These are phyloP conservation scores for Athalia cordata DNA, from an alignment of 2,888 invertebrate genomes.

Conservation along the genomic window DNA sequence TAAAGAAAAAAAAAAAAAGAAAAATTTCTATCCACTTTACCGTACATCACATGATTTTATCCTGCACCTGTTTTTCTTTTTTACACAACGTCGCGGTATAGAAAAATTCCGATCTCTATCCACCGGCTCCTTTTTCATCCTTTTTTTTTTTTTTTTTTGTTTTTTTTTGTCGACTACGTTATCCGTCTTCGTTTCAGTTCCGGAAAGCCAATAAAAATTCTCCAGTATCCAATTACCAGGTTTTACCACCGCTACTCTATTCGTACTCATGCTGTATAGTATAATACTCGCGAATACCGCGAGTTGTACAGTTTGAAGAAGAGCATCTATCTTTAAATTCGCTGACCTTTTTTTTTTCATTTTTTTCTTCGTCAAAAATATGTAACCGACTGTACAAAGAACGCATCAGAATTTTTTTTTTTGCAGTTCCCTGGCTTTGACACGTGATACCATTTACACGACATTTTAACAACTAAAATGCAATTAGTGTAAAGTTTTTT, in stretches of 20 bases:
- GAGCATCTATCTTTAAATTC: not conserved
- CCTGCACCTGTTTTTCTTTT: too few species aligned
- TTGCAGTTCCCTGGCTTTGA: too few species aligned
- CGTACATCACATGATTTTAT: not conserved
- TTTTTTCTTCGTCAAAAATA: too few species aligned
- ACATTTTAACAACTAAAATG: too few species aligned
- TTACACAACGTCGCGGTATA: too few species aligned
- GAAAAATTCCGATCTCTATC: not conserved
- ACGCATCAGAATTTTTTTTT: too few species aligned
- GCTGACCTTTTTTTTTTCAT: too few species aligned
- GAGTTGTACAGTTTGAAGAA: not conserved
- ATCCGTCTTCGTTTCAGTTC: not conserved
- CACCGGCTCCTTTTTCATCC: not conserved
- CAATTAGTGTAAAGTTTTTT: too few species aligned
- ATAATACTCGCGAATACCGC: not conserved
- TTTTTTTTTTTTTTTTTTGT: not conserved
- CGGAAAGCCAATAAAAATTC: not conserved
- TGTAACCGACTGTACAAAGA: too few species aligned
- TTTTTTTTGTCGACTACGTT: not conserved
- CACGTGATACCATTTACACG: too few species aligned
- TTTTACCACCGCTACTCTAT: not conserved
- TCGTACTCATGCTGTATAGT: too few species aligned
- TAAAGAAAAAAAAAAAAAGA: not conserved
- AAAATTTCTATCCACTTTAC: not conserved
- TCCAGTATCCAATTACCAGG: constrained; percentile 21